Evolutionary conservation across 92 coral and sea anemone genomes (phyloP), one percentile per base, ranked within the genome.

Genomic region (Scolanthus callimorphus): DNA sequence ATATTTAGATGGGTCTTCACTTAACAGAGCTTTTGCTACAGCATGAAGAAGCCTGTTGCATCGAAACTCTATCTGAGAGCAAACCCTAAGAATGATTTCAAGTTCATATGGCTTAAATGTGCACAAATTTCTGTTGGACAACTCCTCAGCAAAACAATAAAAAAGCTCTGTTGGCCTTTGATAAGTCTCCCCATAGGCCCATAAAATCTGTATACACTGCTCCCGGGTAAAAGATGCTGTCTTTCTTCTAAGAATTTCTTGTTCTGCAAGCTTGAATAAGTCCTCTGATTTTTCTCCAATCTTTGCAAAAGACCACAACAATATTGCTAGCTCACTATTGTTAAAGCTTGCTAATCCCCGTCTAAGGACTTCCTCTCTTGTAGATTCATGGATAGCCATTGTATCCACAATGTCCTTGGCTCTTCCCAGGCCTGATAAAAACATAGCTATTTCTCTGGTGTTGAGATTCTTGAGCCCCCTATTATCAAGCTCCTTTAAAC

Each of bases 361-460:
- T 20, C 41, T 55, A 31, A 68, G 29, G 3, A 68, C 46, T 24
- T 68, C 75, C 31, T 59, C 29, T 29, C 48, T 68, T 10, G 54
- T 46, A 8, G 41, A 25, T 0, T 30, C 15, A 30, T 65, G 44
- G 1, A 68, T 22, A 26, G 46, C 57, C 24, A 20, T 57, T 3
- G 65, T 44, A 45, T 68, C 29, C 17, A 43, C 65, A 56, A 57
- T 8, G 17, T 46, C 52, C 37, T 48, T 68, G 3, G 75, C 75
- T 46, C 75, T 43, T 24, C 75, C 75, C 28, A 68, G 75, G 3
- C 75, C 75, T 15, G 75, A 68, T 52, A 68, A 28, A 28, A 68
- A 29, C 75, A 68, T 68, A 0, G 75, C 75, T 8, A 68, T 68
- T 17, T 68, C 75, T 21, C 54, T 55, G 10, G 56, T 17, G 29